Conservation (phyloP, 1,140 invertebrate species). For the Drosophila sulfurigaster region DNA sequence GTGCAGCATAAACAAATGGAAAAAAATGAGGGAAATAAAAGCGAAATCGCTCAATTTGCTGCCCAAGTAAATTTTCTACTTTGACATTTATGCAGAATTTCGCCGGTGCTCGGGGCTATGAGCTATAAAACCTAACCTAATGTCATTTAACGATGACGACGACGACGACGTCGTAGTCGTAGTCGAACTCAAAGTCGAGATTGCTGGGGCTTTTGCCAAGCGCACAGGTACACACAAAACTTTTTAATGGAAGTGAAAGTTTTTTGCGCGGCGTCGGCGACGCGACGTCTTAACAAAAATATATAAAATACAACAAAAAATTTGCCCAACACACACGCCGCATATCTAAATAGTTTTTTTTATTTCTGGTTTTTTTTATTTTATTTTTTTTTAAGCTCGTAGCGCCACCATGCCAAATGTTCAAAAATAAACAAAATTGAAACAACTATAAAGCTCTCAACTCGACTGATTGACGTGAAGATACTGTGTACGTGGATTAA, state of each 20-base stretch:
- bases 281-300: slow-evolving; percentile 52
- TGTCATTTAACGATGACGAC: slow-evolving; percentile 71
- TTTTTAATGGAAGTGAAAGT: slow-evolving; percentile 82
- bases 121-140: slow-evolving; percentile 78
- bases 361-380: slow-evolving; percentile 31
- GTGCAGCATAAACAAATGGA: not conserved
- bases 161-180: slow-evolving; percentile 27
- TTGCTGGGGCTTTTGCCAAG: slow-evolving; percentile 38
- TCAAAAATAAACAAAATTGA: slow-evolving; percentile 53
- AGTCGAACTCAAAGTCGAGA: slow-evolving; percentile 30
- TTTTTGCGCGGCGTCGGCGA: slow-evolving; percentile 57
- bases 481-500: slow-evolving; percentile 1
- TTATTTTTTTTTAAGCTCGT: slow-evolving; percentile 50
- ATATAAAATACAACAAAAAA: slow-evolving; percentile 45
- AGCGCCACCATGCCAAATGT: slow-evolving; percentile 70
- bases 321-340: slow-evolving; percentile 62
- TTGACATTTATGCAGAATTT: slow-evolving; percentile 78
- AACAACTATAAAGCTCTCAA: slow-evolving; percentile 15
- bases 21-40: slow-evolving; percentile 51
- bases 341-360: slow-evolving; percentile 53
- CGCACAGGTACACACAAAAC: slow-evolving; percentile 59
- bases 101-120: slow-evolving; percentile 45
- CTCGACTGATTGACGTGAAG: not conserved
- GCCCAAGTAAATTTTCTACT: slow-evolving; percentile 71
- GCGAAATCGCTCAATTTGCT: slow-evolving; percentile 66